Evolutionary conservation across 2,888 invertebrate species (phyloP).

Genomic region (Ectemnius continuus): DNA sequence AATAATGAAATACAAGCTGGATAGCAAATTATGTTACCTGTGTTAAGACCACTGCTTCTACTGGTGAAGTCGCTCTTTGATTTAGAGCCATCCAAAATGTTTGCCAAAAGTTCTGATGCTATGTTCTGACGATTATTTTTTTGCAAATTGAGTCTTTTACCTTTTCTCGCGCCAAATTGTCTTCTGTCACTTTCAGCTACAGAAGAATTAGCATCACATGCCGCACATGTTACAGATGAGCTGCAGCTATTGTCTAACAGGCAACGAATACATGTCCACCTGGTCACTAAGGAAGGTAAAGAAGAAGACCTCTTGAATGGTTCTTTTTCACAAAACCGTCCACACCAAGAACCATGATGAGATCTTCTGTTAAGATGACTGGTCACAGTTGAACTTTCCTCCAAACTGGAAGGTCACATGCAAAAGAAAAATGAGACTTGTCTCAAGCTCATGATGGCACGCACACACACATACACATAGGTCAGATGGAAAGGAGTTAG

Average conservation of each 20-base stretch:
- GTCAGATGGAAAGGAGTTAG: no score
- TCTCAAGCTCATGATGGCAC: neutral
- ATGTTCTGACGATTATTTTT: conserved; percentile 68
- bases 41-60: conserved; percentile 52
- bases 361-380: conserved; percentile 54
- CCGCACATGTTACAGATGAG: conserved; percentile 84
- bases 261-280: conserved; percentile 87
- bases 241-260: conserved; percentile 85
- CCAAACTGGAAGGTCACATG: conserved; percentile 44
- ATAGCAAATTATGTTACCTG: conserved; percentile 38
- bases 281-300: conserved; percentile 70
- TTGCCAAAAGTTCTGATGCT: conserved; percentile 63
- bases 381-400: conserved; percentile 41
- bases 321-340: conserved; percentile 50
- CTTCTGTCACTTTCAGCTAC: conserved; percentile 70
- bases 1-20: neutral
- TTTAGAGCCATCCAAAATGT: conserved; percentile 66
- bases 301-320: conserved; percentile 69
- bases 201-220: conserved; percentile 83
- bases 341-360: conserved; percentile 72
- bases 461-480: neutral
- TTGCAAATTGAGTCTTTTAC: conserved; percentile 66
- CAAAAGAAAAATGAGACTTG: neutral
- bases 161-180: conserved; percentile 73
- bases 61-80: conserved; percentile 57